Conservation (phyloP, 2,797 vertebrate genomes). For the Hippopotamyrus pictus region DNA sequence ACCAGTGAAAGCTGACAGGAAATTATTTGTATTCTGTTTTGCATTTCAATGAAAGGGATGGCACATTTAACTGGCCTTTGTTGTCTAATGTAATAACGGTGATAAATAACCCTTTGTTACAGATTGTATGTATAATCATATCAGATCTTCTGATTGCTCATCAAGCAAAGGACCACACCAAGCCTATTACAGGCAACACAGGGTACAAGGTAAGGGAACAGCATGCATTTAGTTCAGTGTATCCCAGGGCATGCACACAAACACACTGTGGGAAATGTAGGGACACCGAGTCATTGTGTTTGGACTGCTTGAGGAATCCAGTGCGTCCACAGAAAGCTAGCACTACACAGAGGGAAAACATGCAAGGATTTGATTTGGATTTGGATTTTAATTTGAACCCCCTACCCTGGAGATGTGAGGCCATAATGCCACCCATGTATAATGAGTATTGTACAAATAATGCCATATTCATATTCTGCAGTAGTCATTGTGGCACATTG, state of each 20-base stretch:
- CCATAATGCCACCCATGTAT: conserved; percentile 3
- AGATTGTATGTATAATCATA: not conserved
- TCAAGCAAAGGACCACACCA: not conserved
- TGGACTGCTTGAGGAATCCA: not conserved
- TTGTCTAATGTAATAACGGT: conserved; percentile 1
- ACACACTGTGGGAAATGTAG: not conserved
- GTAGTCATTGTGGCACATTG: not conserved
- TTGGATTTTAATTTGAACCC: not conserved
- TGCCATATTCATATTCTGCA: not conserved
- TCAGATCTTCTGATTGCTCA: not conserved
- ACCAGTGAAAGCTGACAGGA: not conserved
- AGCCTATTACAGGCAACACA: not conserved
- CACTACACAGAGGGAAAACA: not conserved
- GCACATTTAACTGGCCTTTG: not conserved
- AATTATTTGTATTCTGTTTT: conserved; percentile 7
- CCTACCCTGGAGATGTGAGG: not conserved
- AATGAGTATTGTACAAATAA: conserved; percentile 1
- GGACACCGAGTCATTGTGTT: not conserved
- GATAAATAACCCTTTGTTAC: not conserved
- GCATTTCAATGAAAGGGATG: not conserved
- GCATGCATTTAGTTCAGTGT: not conserved
- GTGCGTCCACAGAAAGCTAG: not conserved
- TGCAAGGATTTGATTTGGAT: not conserved
- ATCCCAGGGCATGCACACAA: not conserved
- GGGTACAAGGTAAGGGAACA: not conserved